These are phyloP conservation scores for Eira barbara DNA, from an alignment of 2,113 vertebrate species.

Conservation along the genomic window DNA sequence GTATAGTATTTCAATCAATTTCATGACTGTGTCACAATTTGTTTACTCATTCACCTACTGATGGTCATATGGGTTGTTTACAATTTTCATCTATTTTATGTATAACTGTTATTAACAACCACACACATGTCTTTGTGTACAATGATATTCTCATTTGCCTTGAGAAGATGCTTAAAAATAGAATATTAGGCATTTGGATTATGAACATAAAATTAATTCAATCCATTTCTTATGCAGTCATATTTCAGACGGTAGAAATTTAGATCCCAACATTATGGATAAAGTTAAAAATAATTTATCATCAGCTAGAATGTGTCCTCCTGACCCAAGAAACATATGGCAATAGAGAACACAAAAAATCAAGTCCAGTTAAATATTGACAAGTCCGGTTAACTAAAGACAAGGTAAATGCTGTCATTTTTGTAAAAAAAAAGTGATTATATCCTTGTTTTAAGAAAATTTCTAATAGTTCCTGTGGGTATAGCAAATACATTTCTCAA, in stretches of 20 bases:
- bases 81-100: background rate
- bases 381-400: background rate
- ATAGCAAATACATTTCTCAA: slow-evolving; percentile 57
- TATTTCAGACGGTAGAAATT: background rate
- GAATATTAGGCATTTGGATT: background rate
- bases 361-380: background rate
- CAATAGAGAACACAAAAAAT: background rate
- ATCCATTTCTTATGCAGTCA: background rate
- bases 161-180: background rate
- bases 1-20: background rate
- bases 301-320: background rate
- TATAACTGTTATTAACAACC: background rate
- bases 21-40: background rate
- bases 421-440: slow-evolving; percentile 25
- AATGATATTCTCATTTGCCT: background rate
- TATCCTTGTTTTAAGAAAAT: slow-evolving; percentile 53
- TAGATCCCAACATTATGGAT: background rate
- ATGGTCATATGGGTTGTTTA: background rate
- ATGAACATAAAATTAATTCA: background rate
- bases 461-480: slow-evolving; percentile 51
- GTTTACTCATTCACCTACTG: background rate
- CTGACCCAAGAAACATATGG: background rate
- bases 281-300: background rate
- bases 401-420: slow-evolving; percentile 22
- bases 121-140: background rate